Evolutionary conservation across 2,113 vertebrate species (phyloP), one percentile per base, ranked within the genome.

Genomic region (Nothobranchius kuhntae): DNA sequence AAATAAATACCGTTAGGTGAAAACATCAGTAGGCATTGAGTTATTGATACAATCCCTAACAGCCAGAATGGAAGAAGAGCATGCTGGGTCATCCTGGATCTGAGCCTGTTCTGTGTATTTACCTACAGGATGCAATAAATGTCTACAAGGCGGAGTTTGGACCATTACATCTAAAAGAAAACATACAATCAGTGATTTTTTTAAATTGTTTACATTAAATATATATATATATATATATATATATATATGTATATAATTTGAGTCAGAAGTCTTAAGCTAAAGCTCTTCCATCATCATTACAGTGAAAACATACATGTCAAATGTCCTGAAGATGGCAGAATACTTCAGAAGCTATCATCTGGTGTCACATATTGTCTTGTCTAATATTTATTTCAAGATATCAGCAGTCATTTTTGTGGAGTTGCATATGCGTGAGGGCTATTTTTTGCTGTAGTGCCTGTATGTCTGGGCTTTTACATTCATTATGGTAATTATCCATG

Each of bases 401-500:
- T 71, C 57, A 62, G 61, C 51, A 51, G 79, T 81, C 77, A 61
- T 53, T 77, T 50, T 55, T 75, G 62, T 77, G 68, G 24, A 60
- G 59, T 68, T 68, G 62, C 40, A 45, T 17, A 36, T 61, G 47
- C 57, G 61, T 38, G 65, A 57, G 56, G 64, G 62, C 55, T 81
- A 65, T 80, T 85, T 77, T 72, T 71, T 70, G 54, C 62, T 21
- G 59, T 44, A 6, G 61, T 61, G 50, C 68, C 65, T 73, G 52
- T 61, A 53, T 69, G 73, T 85, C 61, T 17, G 6, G 51, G 58
- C 57, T 56, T 81, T 82, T 84, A 82, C 80, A 82, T 82, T 89
- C 82, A 88, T 90, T 89, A 88, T 78, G 78, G 68, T 83, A 87
- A 90, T 90, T 81, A 83, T 58, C 71, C 35, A 40, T 86, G 88